These are phyloP conservation scores for Pseudomyrmex sp. DNA, from an alignment of 1,140 invertebrate genomes.

Conservation along the genomic window DNA sequence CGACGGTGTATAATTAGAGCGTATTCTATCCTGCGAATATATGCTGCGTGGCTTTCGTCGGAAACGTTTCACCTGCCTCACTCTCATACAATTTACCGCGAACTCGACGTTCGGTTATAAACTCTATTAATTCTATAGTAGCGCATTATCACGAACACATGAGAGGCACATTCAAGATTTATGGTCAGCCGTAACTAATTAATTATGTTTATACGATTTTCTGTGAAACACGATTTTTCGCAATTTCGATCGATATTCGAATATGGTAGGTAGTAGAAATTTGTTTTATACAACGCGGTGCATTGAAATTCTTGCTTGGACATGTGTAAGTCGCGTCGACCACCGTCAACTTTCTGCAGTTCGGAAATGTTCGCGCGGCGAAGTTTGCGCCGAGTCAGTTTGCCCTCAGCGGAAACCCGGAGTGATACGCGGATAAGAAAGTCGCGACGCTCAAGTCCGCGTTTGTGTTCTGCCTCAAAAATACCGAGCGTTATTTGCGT, in stretches of 20 bases:
- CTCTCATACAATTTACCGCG: slow-evolving; percentile 32
- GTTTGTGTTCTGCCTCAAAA: slow-evolving; percentile 33
- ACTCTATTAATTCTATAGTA: slow-evolving; percentile 54
- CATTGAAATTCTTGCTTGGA: slow-evolving; percentile 22
- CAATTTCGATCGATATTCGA: not conserved
- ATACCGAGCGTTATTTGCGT: slow-evolving; percentile 66
- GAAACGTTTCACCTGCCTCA: slow-evolving; percentile 53
- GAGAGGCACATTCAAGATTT: slow-evolving; percentile 42
- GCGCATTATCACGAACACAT: slow-evolving; percentile 57
- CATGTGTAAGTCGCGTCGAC: not conserved
- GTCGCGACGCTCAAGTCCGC: slow-evolving; percentile 18
- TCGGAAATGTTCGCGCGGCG: not conserved
- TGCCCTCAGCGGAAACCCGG: slow-evolving; percentile 17
- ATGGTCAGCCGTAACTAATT: slow-evolving; percentile 23
- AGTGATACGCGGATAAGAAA: slow-evolving; percentile 48
- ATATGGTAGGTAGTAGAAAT: not conserved
- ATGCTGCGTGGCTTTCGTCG: slow-evolving; percentile 51
- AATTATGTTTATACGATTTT: slow-evolving; percentile 23
- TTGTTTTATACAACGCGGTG: not conserved
- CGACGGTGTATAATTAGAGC: slow-evolving; percentile 71
- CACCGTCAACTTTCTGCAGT: not conserved
- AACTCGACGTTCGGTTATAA: slow-evolving; percentile 42
- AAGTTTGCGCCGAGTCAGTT: slow-evolving; percentile 25
- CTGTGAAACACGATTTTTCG: slow-evolving; percentile 4
- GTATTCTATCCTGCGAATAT: slow-evolving; percentile 57